phyloP scores from a whole-genome alignment of 2,888 invertebrate species.

The Cephalotes varians region DNA sequence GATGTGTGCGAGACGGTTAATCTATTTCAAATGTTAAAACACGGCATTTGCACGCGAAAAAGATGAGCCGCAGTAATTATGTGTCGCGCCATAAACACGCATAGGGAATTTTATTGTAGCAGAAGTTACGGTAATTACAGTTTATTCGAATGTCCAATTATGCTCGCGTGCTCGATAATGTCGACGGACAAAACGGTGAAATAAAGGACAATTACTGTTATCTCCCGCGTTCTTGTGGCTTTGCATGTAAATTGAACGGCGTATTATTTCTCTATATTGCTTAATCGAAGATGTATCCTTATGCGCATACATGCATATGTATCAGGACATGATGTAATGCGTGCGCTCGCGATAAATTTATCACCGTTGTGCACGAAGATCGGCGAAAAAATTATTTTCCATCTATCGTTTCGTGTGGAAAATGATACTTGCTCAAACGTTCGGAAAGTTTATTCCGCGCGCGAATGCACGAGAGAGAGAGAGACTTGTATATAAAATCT shows the following conservation, averaged over 20 bases:
- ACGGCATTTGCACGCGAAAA: not conserved
- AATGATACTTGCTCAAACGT: slow-evolving; percentile 2
- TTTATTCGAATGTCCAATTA: slow-evolving; percentile 66
- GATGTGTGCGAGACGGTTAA: not conserved
- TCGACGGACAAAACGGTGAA: slow-evolving; percentile 49
- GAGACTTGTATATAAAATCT: not conserved
- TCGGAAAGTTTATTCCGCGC: slow-evolving; percentile 25
- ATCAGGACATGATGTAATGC: too few species aligned
- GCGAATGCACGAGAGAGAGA: not conserved
- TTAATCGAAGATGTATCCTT: slow-evolving; percentile 32
- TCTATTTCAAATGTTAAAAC: slow-evolving; percentile 31
- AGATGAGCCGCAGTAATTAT: slow-evolving; percentile 44
- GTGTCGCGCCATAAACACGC: slow-evolving; percentile 51
- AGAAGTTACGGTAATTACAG: slow-evolving; percentile 66
- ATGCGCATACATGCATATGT: too few species aligned
- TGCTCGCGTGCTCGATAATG: slow-evolving; percentile 57
- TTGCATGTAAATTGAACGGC: slow-evolving; percentile 55
- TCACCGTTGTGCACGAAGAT: not conserved
- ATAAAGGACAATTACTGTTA: slow-evolving; percentile 66
- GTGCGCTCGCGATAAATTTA: not conserved
- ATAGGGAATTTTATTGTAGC: slow-evolving; percentile 56
- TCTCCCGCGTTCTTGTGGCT: slow-evolving; percentile 49
- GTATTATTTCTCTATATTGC: slow-evolving; percentile 51
- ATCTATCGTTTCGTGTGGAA: not conserved
- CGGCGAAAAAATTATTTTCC: slow-evolving; percentile 13